Conservation (phyloP, 2,888 invertebrate genomes). For the Stenodema calcarata region DNA sequence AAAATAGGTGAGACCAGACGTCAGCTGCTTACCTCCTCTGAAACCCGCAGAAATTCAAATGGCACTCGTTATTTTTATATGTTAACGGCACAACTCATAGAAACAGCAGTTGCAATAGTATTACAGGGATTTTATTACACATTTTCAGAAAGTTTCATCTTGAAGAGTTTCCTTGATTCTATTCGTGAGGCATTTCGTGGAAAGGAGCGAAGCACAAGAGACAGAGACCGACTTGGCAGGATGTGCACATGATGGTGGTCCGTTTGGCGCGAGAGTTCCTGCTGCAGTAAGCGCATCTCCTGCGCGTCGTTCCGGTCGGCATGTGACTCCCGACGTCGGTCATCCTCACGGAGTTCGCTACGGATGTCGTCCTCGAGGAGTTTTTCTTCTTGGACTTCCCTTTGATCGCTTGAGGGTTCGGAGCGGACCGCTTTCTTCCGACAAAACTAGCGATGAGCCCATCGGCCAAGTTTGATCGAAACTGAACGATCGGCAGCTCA, state of each 20-base stretch:
- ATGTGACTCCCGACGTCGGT: conserved; percentile 19
- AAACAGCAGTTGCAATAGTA: too few relatives aligned
- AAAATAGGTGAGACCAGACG: too few relatives aligned
- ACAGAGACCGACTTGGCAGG: conserved; percentile 31
- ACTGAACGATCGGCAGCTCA: background rate
- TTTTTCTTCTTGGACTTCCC: background rate
- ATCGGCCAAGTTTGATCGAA: conserved; percentile 17
- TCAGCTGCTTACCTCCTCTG: too few relatives aligned
- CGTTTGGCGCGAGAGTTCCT: background rate
- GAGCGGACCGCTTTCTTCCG: background rate
- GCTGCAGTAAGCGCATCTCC: conserved; percentile 29
- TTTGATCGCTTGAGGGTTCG: background rate
- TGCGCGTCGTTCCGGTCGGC: background rate
- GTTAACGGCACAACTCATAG: too few relatives aligned
- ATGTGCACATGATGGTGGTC: background rate
- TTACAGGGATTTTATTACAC: too few relatives aligned
- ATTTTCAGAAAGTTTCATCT: too few relatives aligned
- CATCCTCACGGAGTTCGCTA: background rate
- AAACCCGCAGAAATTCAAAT: too few relatives aligned
- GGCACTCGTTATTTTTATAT: too few relatives aligned
- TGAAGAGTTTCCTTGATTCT: background rate
- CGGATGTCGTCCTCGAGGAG: background rate
- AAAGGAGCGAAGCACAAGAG: conserved; percentile 23
- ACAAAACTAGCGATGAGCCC: background rate
- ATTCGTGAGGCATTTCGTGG: background rate